Evolutionary conservation across 2,888 invertebrate species (phyloP), one percentile per base, ranked within the genome.

Genomic region (Diplazon laetatorius): DNA sequence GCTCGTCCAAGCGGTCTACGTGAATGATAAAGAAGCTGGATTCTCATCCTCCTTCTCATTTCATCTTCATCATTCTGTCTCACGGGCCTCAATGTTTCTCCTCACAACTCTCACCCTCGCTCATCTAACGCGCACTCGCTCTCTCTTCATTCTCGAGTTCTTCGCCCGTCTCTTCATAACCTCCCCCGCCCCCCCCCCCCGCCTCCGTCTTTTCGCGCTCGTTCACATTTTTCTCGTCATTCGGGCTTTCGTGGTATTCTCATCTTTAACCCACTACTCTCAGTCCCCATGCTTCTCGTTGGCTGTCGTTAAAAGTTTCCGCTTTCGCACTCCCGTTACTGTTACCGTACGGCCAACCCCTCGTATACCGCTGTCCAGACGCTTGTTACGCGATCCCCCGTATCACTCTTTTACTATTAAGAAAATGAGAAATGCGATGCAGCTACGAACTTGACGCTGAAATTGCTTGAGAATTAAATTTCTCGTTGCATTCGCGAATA

Each of bases 301-400:
- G 20, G 62, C 62, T 73, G 78, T 78, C 81, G 80, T 80, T 82
- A 82, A 78, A 82, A 80, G 76, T 80, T 80, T 81, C 81, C 80
- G 70, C 75, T 57, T 69, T 73, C 68, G 70, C 72, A 68, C 74
- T 80, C 69, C 71, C 73, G 55, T 77, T 65, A 18, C 60, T 57
- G 20, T 35, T 52, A 22, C 69, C 59, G 6, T 30, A 25, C 60
- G 66, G 20, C 55, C 42, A 78, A 52, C 60, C 37, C 63, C 62
- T 44, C n/a, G n/a, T 52, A 42, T 30, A 14, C 16, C 55, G 48
- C 30, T 39, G 42, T 14, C 20, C 72, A 48, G 44, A 57, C 46
- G 12, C n/a, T 20, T 16, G 65, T 52, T 73, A 70, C 42, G 37
- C 30, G 63, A 74, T 66, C 20, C 62, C 52, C 30, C 6, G 6